phyloP scores from a whole-genome alignment of 2,113 vertebrate genomes.

The Serinus canaria region DNA sequence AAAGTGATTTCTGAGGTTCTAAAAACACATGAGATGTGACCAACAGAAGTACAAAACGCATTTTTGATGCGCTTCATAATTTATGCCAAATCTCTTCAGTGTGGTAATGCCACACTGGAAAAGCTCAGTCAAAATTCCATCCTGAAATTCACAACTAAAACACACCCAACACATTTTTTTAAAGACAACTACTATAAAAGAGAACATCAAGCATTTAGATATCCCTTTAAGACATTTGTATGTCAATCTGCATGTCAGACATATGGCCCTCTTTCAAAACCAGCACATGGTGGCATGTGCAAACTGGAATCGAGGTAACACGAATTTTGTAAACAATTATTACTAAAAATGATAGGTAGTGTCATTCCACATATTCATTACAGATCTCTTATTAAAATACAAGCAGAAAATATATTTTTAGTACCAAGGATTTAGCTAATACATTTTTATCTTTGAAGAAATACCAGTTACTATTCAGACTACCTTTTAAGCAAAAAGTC shows the following conservation, averaged over 20 bases:
- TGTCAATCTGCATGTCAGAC: neutral
- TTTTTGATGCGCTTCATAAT: neutral
- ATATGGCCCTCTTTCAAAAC: neutral
- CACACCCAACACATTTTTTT: neutral
- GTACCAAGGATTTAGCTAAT: neutral
- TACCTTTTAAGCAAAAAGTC: neutral
- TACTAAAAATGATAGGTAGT: neutral
- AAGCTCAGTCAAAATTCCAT: neutral
- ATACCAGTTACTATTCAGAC: neutral
- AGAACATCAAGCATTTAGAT: neutral
- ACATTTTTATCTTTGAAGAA: neutral
- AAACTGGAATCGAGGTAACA: neutral
- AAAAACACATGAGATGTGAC: neutral
- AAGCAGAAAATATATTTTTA: neutral
- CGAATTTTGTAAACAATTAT: neutral
- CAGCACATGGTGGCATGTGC: neutral
- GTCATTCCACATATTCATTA: neutral
- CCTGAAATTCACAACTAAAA: neutral
- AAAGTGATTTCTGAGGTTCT: neutral
- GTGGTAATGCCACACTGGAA: neutral
- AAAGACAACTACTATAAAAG: neutral
- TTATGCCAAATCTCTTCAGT: neutral
- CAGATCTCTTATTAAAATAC: neutral
- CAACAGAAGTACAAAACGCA: neutral
- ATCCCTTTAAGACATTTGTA: neutral